These are phyloP conservation scores for Sinonovacula constricta DNA, from an alignment of 1,140 invertebrate species.

Conservation along the genomic window DNA sequence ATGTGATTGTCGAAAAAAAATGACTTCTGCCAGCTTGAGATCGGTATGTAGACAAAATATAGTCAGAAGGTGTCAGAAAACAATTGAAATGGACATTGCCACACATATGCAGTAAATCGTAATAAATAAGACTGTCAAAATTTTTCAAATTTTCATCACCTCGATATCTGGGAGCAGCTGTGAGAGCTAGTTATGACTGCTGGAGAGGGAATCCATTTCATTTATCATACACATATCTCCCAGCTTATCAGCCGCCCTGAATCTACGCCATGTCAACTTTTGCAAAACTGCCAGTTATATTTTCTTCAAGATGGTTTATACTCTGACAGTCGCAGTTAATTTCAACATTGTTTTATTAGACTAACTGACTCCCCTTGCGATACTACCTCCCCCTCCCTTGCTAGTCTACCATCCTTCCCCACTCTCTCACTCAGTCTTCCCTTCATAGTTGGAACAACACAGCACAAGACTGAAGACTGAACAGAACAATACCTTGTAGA, in stretches of 20 bases:
- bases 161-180: slow-evolving; percentile 33
- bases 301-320: slow-evolving; percentile 47
- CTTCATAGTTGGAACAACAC: no score
- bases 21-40: no score
- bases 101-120: slow-evolving; percentile 37
- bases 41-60: no score
- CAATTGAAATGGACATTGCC: slow-evolving; percentile 42
- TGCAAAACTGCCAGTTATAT: slow-evolving; percentile 51
- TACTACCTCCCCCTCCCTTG: no score
- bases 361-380: no score
- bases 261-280: slow-evolving; percentile 38
- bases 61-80: no score
- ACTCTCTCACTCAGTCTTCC: no score
- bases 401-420: no score
- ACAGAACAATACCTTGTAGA: no score
- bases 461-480: no score
- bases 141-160: slow-evolving; percentile 45
- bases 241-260: slow-evolving; percentile 1
- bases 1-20: no score
- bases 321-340: slow-evolving; percentile 37
- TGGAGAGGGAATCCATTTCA: slow-evolving; percentile 33
- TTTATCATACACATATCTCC: slow-evolving; percentile 39
- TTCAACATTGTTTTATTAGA: slow-evolving; percentile 43
- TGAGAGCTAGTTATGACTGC: slow-evolving; percentile 24
- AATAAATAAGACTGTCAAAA: slow-evolving; percentile 46